Percentiles rank a stretch among this genome's conserved stretches.
Evolutionary conservation across 2,113 vertebrate genomes (phyloP).

Genomic region (Collichthys lucidus): DNA sequence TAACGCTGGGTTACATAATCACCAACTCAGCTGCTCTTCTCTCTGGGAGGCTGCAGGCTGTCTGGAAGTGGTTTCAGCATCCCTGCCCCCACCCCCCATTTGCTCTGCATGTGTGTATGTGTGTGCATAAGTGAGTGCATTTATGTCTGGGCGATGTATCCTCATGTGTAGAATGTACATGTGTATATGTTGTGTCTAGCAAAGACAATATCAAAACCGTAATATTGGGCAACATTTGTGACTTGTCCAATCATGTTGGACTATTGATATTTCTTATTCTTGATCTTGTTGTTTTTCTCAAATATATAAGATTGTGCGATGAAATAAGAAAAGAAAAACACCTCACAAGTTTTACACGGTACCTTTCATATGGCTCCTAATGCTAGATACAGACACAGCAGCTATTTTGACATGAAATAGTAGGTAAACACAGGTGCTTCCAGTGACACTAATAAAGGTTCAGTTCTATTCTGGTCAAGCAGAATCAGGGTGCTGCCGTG

Average conservation of each 20-base stretch:
- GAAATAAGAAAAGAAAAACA: too few species aligned
- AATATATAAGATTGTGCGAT: too few species aligned
- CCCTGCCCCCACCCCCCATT: constrained; percentile 52
- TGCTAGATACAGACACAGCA: neutral
- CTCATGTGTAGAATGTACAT: constrained; percentile 12
- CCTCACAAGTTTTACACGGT: too few species aligned
- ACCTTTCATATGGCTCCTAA: neutral
- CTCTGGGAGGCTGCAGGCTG: constrained; percentile 60
- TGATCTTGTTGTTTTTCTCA: too few species aligned
- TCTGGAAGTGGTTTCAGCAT: constrained; percentile 64
- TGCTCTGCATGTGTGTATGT: constrained; percentile 16
- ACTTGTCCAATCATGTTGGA: neutral
- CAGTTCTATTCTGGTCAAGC: too few species aligned
- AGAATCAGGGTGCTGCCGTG: too few species aligned
- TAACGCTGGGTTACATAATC: constrained; percentile 75
- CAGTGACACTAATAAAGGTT: too few species aligned
- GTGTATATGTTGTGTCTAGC: constrained; percentile 9
- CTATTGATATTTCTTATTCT: too few species aligned
- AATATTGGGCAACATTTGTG: neutral
- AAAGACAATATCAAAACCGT: neutral
- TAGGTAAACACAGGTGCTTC: too few species aligned
- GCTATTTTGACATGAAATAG: too few species aligned
- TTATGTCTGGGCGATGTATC: constrained; percentile 11
- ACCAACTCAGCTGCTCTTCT: constrained; percentile 54
- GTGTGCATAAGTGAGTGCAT: neutral